Percentiles rank a stretch among this genome's conserved stretches.
Evolutionary conservation across 2,797 vertebrate genomes (phyloP).

Genomic region (Sandelia bainsii): DNA sequence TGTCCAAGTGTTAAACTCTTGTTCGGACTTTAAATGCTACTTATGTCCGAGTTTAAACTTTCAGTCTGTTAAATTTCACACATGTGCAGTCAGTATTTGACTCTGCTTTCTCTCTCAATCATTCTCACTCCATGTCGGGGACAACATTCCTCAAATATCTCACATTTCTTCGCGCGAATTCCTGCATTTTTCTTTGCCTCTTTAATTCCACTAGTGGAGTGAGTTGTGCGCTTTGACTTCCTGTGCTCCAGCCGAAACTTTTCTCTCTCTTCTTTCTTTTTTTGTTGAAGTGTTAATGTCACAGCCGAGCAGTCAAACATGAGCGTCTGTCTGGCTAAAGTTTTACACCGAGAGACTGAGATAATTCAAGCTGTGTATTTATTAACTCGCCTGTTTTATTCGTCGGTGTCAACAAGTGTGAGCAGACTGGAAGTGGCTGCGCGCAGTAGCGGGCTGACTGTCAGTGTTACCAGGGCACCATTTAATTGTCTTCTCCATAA

Average conservation of each 20-base stretch:
- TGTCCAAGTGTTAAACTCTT: neutral
- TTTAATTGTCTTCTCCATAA: neutral
- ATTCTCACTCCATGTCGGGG: conserved; percentile 30
- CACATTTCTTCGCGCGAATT: conserved; percentile 71
- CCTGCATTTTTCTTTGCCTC: conserved; percentile 53
- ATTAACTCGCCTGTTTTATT: conserved; percentile 46
- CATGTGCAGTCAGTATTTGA: conserved; percentile 25
- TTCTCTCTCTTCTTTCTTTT: conserved; percentile 21
- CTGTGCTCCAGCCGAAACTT: conserved; percentile 67
- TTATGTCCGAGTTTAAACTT: conserved; percentile 41
- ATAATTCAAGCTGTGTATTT: conserved; percentile 35
- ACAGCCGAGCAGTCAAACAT: conserved; percentile 56
- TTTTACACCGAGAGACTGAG: conserved; percentile 39
- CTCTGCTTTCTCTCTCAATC: conserved; percentile 16
- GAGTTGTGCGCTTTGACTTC: conserved; percentile 40
- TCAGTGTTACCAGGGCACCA: neutral
- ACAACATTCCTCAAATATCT: conserved; percentile 78
- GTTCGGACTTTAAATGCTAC: neutral
- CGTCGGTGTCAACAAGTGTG: conserved; percentile 43
- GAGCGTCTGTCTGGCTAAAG: conserved; percentile 43
- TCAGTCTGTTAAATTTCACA: conserved; percentile 13
- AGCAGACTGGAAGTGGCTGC: neutral
- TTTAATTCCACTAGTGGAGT: conserved; percentile 43
- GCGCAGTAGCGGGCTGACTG: neutral
- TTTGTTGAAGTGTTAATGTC: conserved; percentile 56